Evolutionary conservation across 2,888 invertebrate species (phyloP), one percentile per base, ranked within the genome.

Genomic region (Latheticus oryzae): DNA sequence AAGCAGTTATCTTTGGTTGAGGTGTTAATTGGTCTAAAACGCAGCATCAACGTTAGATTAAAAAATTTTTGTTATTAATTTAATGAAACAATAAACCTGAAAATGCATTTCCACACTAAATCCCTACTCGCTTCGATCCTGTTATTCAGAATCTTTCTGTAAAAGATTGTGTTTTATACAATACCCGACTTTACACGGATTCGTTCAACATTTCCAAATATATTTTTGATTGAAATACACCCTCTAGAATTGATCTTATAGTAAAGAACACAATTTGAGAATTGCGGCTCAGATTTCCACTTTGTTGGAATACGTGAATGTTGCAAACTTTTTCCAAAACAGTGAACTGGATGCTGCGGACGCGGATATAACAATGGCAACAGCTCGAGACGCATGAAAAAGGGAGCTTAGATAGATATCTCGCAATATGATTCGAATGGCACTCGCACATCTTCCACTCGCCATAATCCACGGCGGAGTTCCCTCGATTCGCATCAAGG

Each of bases 391-490:
- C 64, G 70, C 70, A 72, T 73, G 70, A 71, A 73, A 72, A 71
- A 70, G 71, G 60, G 68, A 66, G 72, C 72, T 75, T 72, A 74
- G 75, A 73, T 75, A 70, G 73, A 74, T 73, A 73, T 74, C 73
- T 67, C 65, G 71, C 74, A 74, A 75, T 75, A 75, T 73, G 74
- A 75, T 73, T 75, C 73, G 70, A 72, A 75, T 73, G 70, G 72
- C 70, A 70, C 67, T 70, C 67, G 68, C 72, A 72, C 71, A 71
- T 73, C 73, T 70, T 71, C n/a, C n/a, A n/a, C n/a, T n/a, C 70
- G 65, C 65, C 64, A 62, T 72, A 75, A 74, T 74, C 74, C 73
- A 65, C 65, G 70, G 70, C 73, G 72, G 72, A 70, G 71, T 73
- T 71, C 66, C 65, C 61, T 68, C 64, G 70, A 74, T 73, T 73